A percentile compares a stretch with the other conserved stretches of the same genome.
phyloP scores from a whole-genome alignment of 2,888 invertebrate species.

The Saturnia pavonia region DNA sequence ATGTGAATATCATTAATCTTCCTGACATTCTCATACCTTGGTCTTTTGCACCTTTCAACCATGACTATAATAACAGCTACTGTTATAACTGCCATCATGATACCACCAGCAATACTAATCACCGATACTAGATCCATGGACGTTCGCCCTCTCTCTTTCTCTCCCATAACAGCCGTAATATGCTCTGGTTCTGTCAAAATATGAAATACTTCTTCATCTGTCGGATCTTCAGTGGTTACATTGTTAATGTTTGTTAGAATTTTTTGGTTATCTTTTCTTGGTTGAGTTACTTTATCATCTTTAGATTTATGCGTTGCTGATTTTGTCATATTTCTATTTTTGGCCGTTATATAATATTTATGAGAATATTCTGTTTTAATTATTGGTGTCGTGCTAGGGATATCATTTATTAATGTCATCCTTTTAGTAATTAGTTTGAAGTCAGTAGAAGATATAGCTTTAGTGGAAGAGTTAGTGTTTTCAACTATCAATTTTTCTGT shows the following conservation, averaged over 20 bases:
- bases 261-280: constrained; percentile 29
- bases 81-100: constrained; percentile 77
- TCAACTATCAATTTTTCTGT: constrained; percentile 41
- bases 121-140: constrained; percentile 75
- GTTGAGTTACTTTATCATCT: not conserved
- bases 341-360: constrained; percentile 27
- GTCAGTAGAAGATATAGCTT: constrained; percentile 34
- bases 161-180: constrained; percentile 77
- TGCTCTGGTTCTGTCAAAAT: constrained; percentile 81
- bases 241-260: constrained; percentile 40
- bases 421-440: constrained; percentile 25
- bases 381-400: constrained; percentile 31
- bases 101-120: constrained; percentile 76
- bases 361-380: constrained; percentile 26
- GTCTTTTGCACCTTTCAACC: constrained; percentile 69
- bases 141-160: constrained; percentile 63
- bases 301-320: constrained; percentile 20
- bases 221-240: constrained; percentile 58
- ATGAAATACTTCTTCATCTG: constrained; percentile 75
- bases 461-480: constrained; percentile 57
- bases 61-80: constrained; percentile 76
- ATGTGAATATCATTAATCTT: constrained; percentile 74
- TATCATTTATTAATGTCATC: constrained; percentile 30
- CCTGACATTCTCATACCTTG: constrained; percentile 66
- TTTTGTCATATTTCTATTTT: constrained; percentile 30